These are phyloP conservation scores for Murina feae DNA, from an alignment of 2,113 vertebrate species.

Conservation along the genomic window DNA sequence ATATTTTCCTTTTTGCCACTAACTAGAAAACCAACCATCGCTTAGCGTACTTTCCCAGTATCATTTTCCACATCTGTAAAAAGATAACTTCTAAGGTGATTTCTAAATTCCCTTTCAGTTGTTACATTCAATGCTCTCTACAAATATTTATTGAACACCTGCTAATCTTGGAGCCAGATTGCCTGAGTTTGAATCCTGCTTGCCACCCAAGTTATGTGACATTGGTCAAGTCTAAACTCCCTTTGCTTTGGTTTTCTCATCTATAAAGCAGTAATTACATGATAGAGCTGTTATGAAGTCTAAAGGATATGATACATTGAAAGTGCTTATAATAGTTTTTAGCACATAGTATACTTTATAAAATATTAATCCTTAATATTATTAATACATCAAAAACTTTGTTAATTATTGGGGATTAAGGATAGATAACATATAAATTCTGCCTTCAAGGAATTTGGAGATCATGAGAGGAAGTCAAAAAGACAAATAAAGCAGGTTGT, in stretches of 20 bases:
- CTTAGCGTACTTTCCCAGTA: background rate
- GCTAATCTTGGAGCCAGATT: background rate
- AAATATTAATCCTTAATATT: background rate
- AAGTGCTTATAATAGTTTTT: background rate
- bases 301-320: background rate
- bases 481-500: background rate
- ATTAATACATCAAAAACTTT: background rate
- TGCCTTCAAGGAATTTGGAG: conserved; percentile 6
- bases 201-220: background rate
- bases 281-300: background rate
- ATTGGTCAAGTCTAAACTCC: background rate
- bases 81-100: background rate
- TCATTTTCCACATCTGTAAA: background rate
- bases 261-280: background rate
- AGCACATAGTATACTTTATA: background rate
- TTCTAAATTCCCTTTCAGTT: background rate
- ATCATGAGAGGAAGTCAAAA: background rate
- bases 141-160: background rate
- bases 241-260: background rate
- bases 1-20: background rate
- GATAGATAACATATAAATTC: background rate
- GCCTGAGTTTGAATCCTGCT: background rate
- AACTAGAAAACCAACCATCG: background rate
- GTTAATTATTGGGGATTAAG: background rate
- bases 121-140: background rate